Evolutionary conservation across 2,113 vertebrate species (phyloP), one percentile per base, ranked within the genome.

Genomic region (Raja brachyura): DNA sequence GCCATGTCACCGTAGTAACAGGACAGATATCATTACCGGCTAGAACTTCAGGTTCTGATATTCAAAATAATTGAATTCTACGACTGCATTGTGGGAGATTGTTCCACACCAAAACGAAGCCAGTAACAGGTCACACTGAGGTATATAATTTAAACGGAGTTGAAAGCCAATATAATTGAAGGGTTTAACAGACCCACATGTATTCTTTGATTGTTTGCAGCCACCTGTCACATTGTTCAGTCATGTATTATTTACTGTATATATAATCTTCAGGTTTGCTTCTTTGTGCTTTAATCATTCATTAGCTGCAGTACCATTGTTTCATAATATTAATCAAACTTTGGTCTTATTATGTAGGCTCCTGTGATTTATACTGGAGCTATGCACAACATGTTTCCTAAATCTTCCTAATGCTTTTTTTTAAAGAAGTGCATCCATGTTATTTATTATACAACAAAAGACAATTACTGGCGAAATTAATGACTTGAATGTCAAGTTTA

Each of bases 81-180:
- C 14, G 3, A 31, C 7, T 70, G 3, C 9, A 73, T 92, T 92
- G 66, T 48, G 18, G 66, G 33, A 11, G 33, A 39, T 39, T 33
- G 66, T 70, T 92, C 22, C 63, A 70, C 66, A 70, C 33, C 66
- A 73, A 48, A 31, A 48, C 88, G 4, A 68, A 73, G 33, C 68
- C 9, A 39, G 66, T 73, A 68, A 20, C 25, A 48, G 39, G 28
- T 31, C 6, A 28, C 8, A 18, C 83, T n/a, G 59, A 88, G 59
- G 13, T 16, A 5, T 88, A 88, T 88, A 66, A 88, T 88, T 88
- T 88, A 88, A 88, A 88, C n/a, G 31, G 83, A 88, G 59, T 66
- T 88, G 28, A 28, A 88, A 88, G 16, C 83, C 28, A 63, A 59
- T 88, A 66, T 88, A 88, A 88, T 88, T 88, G 59, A 88, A 88